Conservation (phyloP, 2,888 invertebrate genomes). For the Tineola bisselliella region DNA sequence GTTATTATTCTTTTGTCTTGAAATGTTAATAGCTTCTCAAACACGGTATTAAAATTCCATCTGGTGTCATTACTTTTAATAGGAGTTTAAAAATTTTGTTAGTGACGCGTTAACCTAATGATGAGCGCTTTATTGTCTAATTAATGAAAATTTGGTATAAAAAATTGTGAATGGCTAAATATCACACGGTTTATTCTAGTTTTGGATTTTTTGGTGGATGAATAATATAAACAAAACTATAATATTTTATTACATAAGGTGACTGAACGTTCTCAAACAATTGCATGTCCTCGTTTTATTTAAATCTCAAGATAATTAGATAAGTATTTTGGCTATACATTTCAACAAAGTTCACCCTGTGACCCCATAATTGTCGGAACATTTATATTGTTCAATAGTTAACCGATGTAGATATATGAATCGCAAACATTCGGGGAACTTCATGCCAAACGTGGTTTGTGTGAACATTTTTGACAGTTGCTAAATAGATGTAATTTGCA, state of each 20-base stretch:
- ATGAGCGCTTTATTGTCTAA: constrained; percentile 7
- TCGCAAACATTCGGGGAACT: too few relatives aligned
- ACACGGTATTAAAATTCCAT: background rate
- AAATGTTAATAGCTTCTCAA: background rate
- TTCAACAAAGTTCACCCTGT: background rate
- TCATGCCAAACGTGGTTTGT: too few relatives aligned
- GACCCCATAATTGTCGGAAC: background rate
- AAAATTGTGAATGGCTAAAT: background rate
- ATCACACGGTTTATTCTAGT: constrained; percentile 2
- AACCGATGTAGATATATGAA: too few relatives aligned
- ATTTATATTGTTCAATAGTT: too few relatives aligned
- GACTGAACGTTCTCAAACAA: background rate
- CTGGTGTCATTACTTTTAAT: background rate
- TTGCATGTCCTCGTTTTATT: background rate
- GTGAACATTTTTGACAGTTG: too few relatives aligned
- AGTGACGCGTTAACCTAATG: background rate
- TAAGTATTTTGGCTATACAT: background rate
- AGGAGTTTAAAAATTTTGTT: background rate
- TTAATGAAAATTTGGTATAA: background rate
- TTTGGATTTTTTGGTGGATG: background rate
- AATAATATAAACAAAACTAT: background rate
- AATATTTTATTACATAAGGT: background rate
- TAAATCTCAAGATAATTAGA: background rate
- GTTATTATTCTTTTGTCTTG: background rate
- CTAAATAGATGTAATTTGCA: too few relatives aligned